Evolutionary conservation across 2,113 vertebrate species (phyloP).

Genomic region (Riparia riparia): DNA sequence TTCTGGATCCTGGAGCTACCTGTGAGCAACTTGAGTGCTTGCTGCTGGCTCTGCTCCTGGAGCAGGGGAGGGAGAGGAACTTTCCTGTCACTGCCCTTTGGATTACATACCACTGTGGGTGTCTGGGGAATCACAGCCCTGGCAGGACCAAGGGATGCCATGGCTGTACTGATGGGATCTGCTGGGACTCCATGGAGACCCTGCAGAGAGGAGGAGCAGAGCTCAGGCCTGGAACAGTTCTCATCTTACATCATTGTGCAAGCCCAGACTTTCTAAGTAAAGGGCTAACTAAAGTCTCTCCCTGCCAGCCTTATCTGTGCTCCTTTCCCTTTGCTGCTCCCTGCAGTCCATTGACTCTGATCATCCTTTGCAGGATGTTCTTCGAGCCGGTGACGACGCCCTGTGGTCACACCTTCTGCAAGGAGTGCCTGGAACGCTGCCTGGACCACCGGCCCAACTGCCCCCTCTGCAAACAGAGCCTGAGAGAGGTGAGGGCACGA

Average conservation of each 20-base stretch:
- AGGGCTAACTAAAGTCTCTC: background rate
- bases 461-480: slow-evolving; percentile 92
- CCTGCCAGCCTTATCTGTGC: background rate
- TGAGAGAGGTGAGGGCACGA: slow-evolving; percentile 79
- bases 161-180: background rate
- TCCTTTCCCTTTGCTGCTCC: background rate
- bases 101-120: background rate
- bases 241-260: background rate
- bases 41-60: background rate
- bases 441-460: slow-evolving; percentile 90
- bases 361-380: slow-evolving; percentile 79
- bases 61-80: background rate
- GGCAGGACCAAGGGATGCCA: background rate
- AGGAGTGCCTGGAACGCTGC: slow-evolving; percentile 89
- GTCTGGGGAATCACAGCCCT: background rate
- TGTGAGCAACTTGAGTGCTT: background rate
- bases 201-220: background rate
- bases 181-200: background rate
- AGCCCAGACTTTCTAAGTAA: background rate
- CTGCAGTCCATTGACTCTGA: background rate
- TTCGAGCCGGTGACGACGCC: slow-evolving; percentile 89
- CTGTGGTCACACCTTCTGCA: slow-evolving; percentile 93
- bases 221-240: background rate
- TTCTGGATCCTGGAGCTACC: background rate
- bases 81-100: background rate